A percentile compares a stretch with the other conserved stretches of the same genome.
These are phyloP conservation scores for Alauda arvensis DNA, from an alignment of 2,797 vertebrate species.

Conservation along the genomic window DNA sequence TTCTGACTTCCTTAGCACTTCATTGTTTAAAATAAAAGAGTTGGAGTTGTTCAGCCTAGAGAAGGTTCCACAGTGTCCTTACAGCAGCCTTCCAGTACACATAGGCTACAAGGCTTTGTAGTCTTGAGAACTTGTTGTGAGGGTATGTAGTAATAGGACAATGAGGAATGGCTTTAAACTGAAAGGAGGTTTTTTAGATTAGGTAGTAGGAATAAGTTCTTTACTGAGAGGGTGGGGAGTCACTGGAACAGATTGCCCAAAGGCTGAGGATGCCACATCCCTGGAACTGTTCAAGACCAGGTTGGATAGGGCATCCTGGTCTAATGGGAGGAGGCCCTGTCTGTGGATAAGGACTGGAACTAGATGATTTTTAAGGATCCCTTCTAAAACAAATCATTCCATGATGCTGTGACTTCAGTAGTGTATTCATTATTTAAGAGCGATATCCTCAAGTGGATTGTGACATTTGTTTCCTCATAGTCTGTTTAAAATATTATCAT, in stretches of 20 bases:
- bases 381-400: not conserved
- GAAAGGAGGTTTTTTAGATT: not conserved
- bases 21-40: not conserved
- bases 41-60: not conserved
- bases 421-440: not conserved
- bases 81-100: not conserved
- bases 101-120: not conserved
- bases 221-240: accelerated
- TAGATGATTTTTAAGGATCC: not conserved
- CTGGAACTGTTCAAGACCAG: too few species aligned
- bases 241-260: not conserved
- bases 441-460: not conserved
- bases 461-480: not conserved
- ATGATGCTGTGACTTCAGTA: not conserved
- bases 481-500: not conserved
- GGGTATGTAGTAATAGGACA: not conserved
- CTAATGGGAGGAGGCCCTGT: not conserved
- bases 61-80: not conserved
- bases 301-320: not conserved
- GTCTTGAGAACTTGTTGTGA: not conserved
- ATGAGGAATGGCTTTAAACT: not conserved
- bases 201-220: not conserved
- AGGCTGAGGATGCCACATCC: not conserved
- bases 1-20: not conserved
- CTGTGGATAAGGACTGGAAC: not conserved